Percentiles rank a stretch among this genome's conserved stretches.
Evolutionary conservation across 2,113 vertebrate genomes (phyloP).

Genomic region (Larimichthys crocea): DNA sequence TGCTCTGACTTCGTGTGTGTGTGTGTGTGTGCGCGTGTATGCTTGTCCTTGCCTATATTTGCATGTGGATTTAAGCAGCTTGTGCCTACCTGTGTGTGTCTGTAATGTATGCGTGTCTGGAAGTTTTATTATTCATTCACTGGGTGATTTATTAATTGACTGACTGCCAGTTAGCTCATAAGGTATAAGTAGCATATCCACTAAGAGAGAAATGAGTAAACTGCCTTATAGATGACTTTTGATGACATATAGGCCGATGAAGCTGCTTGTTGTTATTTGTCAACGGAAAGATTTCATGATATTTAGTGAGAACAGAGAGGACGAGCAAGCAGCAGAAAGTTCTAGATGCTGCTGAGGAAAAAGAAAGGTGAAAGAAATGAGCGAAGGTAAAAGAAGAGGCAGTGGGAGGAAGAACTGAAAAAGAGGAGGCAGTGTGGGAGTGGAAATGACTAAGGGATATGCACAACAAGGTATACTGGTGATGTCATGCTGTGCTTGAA

Average conservation of each 20-base stretch:
- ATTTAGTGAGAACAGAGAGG: slow-evolving; percentile 18
- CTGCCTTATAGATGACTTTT: slow-evolving; percentile 16
- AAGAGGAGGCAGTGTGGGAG: slow-evolving; percentile 21
- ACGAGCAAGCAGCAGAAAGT: slow-evolving; percentile 50
- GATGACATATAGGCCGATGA: neutral
- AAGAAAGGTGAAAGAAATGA: neutral
- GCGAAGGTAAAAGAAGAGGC: slow-evolving; percentile 7
- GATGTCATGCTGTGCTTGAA: slow-evolving; percentile 43
- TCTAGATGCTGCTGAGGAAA: slow-evolving; percentile 32
- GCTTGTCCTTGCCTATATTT: slow-evolving; percentile 43
- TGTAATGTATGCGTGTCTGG: slow-evolving; percentile 16
- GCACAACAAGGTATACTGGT: neutral
- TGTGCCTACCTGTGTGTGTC: slow-evolving; percentile 16
- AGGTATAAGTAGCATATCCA: neutral
- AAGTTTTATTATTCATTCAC: slow-evolving; percentile 6
- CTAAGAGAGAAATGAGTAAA: neutral
- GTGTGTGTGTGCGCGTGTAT: slow-evolving; percentile 27
- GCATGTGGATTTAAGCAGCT: slow-evolving; percentile 44
- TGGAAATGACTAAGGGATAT: slow-evolving; percentile 56
- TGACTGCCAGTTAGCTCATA: neutral
- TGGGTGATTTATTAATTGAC: slow-evolving; percentile 20
- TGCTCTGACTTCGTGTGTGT: slow-evolving; percentile 46
- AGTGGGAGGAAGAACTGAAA: slow-evolving; percentile 23
- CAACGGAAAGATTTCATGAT: neutral
- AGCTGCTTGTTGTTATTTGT: slow-evolving; percentile 21